These are phyloP conservation scores for Pachycephala philippinensis DNA, from an alignment of 2,113 vertebrate genomes.

Conservation along the genomic window DNA sequence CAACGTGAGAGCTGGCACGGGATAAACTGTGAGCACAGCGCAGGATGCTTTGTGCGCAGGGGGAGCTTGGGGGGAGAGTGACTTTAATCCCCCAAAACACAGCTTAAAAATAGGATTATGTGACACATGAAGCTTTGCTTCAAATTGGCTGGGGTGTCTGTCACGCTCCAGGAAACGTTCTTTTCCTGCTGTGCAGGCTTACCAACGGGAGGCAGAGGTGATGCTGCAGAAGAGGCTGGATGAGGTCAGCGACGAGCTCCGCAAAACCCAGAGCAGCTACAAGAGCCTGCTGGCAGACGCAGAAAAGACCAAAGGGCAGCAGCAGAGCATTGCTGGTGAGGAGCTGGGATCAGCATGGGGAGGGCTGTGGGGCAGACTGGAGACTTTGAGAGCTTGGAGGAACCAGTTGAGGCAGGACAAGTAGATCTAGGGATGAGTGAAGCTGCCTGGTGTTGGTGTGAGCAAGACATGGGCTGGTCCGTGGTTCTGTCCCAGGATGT, in stretches of 20 bases:
- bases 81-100: background rate
- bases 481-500: background rate
- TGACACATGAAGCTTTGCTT: background rate
- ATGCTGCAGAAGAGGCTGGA: constrained; percentile 84
- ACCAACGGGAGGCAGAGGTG: constrained; percentile 78
- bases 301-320: constrained; percentile 82
- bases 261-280: constrained; percentile 78
- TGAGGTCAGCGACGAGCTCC: constrained; percentile 85
- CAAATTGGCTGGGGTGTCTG: background rate
- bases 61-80: fast-evolving
- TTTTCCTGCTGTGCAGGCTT: constrained; percentile 58
- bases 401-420: background rate
- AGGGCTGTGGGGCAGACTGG: background rate
- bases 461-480: background rate
- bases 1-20: background rate
- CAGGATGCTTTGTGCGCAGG: background rate
- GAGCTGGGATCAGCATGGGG: background rate
- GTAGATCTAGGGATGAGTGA: background rate
- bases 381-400: background rate
- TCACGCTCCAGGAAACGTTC: background rate
- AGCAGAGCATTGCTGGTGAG: constrained; percentile 79
- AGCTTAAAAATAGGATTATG: background rate
- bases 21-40: background rate
- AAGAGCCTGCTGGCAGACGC: constrained; percentile 74
- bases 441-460: background rate